These are phyloP conservation scores for Euborellia annulipes DNA, from an alignment of 1,140 invertebrate species.

Conservation along the genomic window DNA sequence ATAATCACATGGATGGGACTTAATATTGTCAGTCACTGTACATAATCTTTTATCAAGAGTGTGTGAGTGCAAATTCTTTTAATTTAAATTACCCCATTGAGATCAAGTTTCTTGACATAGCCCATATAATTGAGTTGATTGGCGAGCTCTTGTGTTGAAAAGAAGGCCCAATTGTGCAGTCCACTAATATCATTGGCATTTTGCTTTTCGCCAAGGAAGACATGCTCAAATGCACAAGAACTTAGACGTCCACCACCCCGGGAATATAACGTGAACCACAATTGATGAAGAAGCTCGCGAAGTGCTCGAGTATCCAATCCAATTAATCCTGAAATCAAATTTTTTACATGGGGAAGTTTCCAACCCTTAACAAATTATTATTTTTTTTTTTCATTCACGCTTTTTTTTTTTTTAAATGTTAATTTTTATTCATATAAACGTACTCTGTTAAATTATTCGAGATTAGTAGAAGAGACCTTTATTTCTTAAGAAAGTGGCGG, in stretches of 20 bases:
- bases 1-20: no score
- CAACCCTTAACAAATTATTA: no score
- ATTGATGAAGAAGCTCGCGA: conserved; percentile 49
- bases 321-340: conserved; percentile 12
- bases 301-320: conserved; percentile 35
- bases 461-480: conserved; percentile 42
- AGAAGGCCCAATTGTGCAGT: conserved; percentile 83
- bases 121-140: conserved; percentile 60
- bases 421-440: no score
- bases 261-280: conserved; percentile 72
- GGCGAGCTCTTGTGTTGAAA: conserved; percentile 49
- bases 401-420: no score
- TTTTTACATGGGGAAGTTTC: no score
- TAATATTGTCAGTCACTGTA: no score
- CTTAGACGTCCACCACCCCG: conserved; percentile 55
- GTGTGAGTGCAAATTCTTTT: no score
- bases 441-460: no score
- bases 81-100: conserved; percentile 44
- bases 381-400: no score
- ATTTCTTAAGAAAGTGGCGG: conserved; percentile 50
- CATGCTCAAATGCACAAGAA: conserved; percentile 74
- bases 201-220: conserved; percentile 67
- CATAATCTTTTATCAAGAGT: no score
- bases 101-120: conserved; percentile 51
- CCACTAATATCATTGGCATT: conserved; percentile 60